A percentile compares a stretch with the other conserved stretches of the same genome.
These are phyloP conservation scores for Erpobdella octoculata DNA, from an alignment of 2,888 invertebrate genomes.

Conservation along the genomic window DNA sequence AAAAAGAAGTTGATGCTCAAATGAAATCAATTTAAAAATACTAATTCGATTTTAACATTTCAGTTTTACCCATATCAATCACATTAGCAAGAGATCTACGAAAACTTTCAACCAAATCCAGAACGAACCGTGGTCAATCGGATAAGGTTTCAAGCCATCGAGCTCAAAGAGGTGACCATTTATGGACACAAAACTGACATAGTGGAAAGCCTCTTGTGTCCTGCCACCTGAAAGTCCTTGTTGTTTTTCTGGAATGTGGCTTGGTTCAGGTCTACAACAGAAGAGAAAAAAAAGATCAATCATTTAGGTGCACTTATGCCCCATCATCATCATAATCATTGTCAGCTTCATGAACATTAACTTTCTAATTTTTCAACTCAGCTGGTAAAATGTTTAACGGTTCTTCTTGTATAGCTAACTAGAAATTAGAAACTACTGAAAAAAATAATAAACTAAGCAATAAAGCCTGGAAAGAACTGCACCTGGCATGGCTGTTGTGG, in stretches of 20 bases:
- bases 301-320: too few species aligned
- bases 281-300: neutral
- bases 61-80: too few species aligned
- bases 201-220: constrained; percentile 77
- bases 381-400: neutral
- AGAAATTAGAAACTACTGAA: neutral
- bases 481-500: constrained; percentile 91
- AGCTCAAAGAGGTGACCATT: constrained; percentile 85
- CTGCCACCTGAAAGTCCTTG: constrained; percentile 58
- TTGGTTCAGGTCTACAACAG: constrained; percentile 54
- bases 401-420: neutral
- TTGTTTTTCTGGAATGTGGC: constrained; percentile 72
- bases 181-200: constrained; percentile 94
- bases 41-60: too few species aligned
- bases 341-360: neutral
- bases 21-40: too few species aligned
- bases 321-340: neutral
- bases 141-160: constrained; percentile 88
- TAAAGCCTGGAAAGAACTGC: too few species aligned
- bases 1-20: too few species aligned
- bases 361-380: neutral
- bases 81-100: too few species aligned
- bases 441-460: neutral
- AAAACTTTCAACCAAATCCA: too few species aligned
- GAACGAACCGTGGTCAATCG: constrained; percentile 74